phyloP scores from a whole-genome alignment of 2,888 invertebrate genomes.

The Apotomis capreana region DNA sequence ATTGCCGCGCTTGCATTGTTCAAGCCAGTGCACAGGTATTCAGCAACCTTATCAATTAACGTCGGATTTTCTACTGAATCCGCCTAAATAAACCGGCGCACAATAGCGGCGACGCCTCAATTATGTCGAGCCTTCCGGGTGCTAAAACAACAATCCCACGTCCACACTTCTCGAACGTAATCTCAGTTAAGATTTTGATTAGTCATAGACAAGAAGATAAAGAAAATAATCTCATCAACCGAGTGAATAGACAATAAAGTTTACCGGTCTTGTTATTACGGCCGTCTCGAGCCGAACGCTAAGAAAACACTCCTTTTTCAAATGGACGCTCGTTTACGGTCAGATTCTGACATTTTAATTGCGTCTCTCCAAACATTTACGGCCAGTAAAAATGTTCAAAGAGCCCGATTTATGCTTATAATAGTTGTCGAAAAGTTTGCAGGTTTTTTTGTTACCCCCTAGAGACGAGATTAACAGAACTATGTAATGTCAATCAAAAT shows the following conservation, averaged over 20 bases:
- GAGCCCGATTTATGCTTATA: conserved; percentile 64
- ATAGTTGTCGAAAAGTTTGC: conserved; percentile 66
- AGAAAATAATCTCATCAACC: conserved; percentile 76
- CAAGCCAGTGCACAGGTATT: conserved; percentile 78
- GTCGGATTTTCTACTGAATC: conserved; percentile 63
- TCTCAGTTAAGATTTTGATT: conserved; percentile 66
- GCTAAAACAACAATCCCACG: conserved; percentile 71
- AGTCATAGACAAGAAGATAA: conserved; percentile 70
- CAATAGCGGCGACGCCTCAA: conserved; percentile 52
- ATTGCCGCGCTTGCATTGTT: conserved; percentile 74
- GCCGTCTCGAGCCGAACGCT: conserved; percentile 59
- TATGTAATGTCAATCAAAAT: conserved; percentile 65
- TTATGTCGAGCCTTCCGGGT: conserved; percentile 54
- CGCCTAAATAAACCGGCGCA: conserved; percentile 73
- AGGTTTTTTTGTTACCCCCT: conserved; percentile 49
- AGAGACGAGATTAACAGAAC: conserved; percentile 47
- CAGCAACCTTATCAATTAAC: conserved; percentile 75
- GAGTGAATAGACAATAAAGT: conserved; percentile 77
- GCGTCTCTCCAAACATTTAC: conserved; percentile 74
- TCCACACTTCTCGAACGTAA: conserved; percentile 51
- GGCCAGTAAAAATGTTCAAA: conserved; percentile 77
- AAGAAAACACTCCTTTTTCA: conserved; percentile 80
- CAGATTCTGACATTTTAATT: conserved; percentile 79
- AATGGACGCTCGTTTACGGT: conserved; percentile 76
- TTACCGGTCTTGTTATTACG: conserved; percentile 71